Percentiles rank a stretch among this genome's conserved stretches.
Conservation (phyloP, 2,888 invertebrate genomes). For the Trichopria drosophilae region DNA sequence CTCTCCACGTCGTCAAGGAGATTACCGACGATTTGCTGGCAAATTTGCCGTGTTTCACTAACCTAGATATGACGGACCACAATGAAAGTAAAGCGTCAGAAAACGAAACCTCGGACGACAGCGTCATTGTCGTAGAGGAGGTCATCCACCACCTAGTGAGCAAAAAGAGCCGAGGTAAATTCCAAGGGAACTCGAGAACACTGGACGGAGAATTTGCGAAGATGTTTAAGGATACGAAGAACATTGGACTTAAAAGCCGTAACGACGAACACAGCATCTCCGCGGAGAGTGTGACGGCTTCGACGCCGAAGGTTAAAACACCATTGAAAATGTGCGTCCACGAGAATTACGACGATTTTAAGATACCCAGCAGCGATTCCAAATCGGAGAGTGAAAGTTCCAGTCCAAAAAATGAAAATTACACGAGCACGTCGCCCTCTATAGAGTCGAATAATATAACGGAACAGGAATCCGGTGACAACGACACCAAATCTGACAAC, state of each 20-base stretch:
- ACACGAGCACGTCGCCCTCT: constrained; percentile 25
- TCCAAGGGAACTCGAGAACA: constrained; percentile 38
- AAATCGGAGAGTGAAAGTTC: too few species aligned
- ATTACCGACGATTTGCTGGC: constrained; percentile 27
- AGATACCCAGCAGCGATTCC: too few species aligned
- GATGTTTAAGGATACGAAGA: constrained; percentile 23
- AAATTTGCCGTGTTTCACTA: constrained; percentile 28
- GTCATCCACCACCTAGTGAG: constrained; percentile 48
- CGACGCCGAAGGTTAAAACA: too few species aligned
- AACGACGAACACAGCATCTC: too few species aligned
- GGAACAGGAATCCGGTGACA: constrained; percentile 40
- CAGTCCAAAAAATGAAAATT: constrained; percentile 17
- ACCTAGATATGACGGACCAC: too few species aligned
- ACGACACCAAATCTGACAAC: constrained; percentile 44
- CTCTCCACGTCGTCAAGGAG: constrained; percentile 30
- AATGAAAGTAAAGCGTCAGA: too few species aligned
- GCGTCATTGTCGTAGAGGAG: constrained; percentile 43
- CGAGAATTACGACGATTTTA: too few species aligned
- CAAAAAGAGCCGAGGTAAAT: constrained; percentile 25
- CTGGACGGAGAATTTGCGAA: constrained; percentile 31
- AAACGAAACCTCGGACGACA: constrained; percentile 6
- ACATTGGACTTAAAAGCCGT: too few species aligned
- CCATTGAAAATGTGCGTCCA: too few species aligned
- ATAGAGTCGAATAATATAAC: constrained; percentile 36
- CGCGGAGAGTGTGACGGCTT: too few species aligned